Conservation (phyloP, 2,888 invertebrate species). For the Zygaena filipendulae region DNA sequence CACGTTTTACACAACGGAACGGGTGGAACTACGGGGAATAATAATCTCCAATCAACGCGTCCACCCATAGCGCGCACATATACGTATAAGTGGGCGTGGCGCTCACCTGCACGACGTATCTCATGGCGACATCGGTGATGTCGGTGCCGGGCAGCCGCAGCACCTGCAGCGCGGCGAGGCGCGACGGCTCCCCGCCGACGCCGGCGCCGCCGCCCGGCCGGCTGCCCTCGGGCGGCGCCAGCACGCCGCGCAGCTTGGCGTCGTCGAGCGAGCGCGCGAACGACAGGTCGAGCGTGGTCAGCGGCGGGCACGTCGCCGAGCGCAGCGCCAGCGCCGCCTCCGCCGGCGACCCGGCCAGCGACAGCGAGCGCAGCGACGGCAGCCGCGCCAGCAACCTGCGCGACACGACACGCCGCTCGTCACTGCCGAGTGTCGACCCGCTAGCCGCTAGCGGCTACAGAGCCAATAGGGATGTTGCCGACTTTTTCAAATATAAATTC, state of each 20-base stretch:
- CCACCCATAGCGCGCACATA: too few relatives aligned
- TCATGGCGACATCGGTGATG: conserved; percentile 86
- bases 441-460: too few relatives aligned
- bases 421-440: too few relatives aligned
- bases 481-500: too few relatives aligned
- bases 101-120: conserved; percentile 57
- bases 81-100: too few relatives aligned
- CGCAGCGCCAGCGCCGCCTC: conserved; percentile 84
- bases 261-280: conserved; percentile 90
- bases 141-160: conserved; percentile 88
- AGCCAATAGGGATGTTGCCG: too few relatives aligned
- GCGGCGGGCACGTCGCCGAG: conserved; percentile 83
- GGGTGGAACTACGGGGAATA: too few relatives aligned
- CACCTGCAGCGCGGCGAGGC: conserved; percentile 78
- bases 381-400: conserved; percentile 79
- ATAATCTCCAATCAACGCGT: too few relatives aligned
- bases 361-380: conserved; percentile 84
- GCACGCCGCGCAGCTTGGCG: conserved; percentile 82
- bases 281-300: conserved; percentile 82
- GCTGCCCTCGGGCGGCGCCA: conserved; percentile 88
- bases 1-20: too few relatives aligned
- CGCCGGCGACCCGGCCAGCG: conserved; percentile 80
- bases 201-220: conserved; percentile 69
- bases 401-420: too few relatives aligned
- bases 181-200: conserved; percentile 49